A percentile compares a stretch with the other conserved stretches of the same genome.
Conservation (phyloP, 2,797 vertebrate species). For the Xenopus petersii region DNA sequence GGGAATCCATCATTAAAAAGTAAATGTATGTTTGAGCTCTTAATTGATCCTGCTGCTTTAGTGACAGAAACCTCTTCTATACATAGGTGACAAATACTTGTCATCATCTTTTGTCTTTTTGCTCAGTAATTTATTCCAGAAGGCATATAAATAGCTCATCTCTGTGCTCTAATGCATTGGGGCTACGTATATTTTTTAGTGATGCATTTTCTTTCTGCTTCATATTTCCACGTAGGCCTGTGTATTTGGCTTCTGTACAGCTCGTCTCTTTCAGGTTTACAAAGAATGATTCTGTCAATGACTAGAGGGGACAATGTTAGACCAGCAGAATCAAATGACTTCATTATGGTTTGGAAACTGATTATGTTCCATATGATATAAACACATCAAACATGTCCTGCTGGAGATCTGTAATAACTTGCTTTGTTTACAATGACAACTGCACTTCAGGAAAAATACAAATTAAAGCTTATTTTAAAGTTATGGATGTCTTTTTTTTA, state of each 20-base stretch:
- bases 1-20: too few relatives aligned
- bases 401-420: slow-evolving; percentile 45
- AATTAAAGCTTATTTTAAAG: slow-evolving; percentile 59
- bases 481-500: slow-evolving; percentile 2
- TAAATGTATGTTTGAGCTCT: too few relatives aligned
- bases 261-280: slow-evolving; percentile 1
- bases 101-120: too few relatives aligned
- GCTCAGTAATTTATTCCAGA: too few relatives aligned
- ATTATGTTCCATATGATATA: neutral
- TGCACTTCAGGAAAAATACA: slow-evolving; percentile 54
- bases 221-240: neutral
- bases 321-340: slow-evolving; percentile 16
- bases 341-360: slow-evolving; percentile 35
- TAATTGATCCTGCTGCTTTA: too few relatives aligned
- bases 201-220: neutral
- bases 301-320: neutral
- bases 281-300: slow-evolving; percentile 23
- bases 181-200: too few relatives aligned
- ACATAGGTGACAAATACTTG: too few relatives aligned
- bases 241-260: neutral
- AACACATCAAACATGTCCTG: slow-evolving; percentile 45
- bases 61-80: too few relatives aligned
- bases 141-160: too few relatives aligned
- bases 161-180: too few relatives aligned
- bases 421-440: slow-evolving; percentile 62